Evolutionary conservation across 2,797 vertebrate species (phyloP).

Genomic region (Eulemur rubriventer): DNA sequence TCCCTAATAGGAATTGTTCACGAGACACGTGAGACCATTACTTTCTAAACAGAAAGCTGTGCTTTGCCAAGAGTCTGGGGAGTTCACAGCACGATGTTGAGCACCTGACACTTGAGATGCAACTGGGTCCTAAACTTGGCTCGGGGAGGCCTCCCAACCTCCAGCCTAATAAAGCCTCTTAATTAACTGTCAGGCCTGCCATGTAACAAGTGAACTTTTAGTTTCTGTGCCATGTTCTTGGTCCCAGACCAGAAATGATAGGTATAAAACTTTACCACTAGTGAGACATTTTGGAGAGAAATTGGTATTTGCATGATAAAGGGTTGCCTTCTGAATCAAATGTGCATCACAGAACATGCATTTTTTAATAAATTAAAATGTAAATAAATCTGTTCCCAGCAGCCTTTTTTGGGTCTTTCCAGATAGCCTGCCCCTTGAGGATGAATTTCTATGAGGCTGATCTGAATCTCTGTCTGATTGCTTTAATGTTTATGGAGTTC

Average conservation of each 20-base stretch:
- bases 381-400: not conserved
- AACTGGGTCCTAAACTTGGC: constrained; percentile 41
- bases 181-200: constrained; percentile 64
- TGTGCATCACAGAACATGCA: not conserved
- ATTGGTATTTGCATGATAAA: not conserved
- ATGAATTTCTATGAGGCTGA: not conserved
- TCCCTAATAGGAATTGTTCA: constrained; percentile 49
- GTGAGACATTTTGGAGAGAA: constrained; percentile 32
- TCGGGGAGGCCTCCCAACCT: not conserved
- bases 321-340: not conserved
- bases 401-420: not conserved
- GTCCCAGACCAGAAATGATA: constrained; percentile 53
- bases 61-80: constrained; percentile 27
- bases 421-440: not conserved
- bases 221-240: constrained; percentile 59
- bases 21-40: constrained; percentile 9
- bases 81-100: not conserved
- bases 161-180: constrained; percentile 58
- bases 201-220: constrained; percentile 51
- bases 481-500: not conserved
- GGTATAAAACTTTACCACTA: not conserved
- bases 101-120: constrained; percentile 10
- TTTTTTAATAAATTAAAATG: not conserved
- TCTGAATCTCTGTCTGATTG: not conserved
- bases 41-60: constrained; percentile 31